Evolutionary conservation across 2,888 invertebrate species (phyloP).

Genomic region (Spisula subtruncata): DNA sequence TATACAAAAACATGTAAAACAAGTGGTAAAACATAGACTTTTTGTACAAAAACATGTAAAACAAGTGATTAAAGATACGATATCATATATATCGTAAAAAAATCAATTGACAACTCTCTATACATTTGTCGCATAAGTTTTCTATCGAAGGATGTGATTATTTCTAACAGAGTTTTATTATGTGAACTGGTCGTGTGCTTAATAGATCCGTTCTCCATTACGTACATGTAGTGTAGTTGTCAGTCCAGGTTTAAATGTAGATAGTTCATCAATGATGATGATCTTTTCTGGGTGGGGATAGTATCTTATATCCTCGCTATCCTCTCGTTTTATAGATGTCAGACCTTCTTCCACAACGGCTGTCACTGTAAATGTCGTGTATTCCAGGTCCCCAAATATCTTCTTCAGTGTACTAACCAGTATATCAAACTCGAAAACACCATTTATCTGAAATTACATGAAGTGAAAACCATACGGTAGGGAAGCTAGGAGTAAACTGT

Average conservation of each 20-base stretch:
- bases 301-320: constrained; percentile 45
- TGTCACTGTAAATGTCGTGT: neutral
- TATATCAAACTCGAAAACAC: constrained; percentile 45
- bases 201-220: neutral
- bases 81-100: too few species aligned
- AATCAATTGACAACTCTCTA: too few species aligned
- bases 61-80: too few species aligned
- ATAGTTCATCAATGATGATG: constrained; percentile 48
- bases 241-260: constrained; percentile 59
- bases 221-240: constrained; percentile 51
- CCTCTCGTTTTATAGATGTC: constrained; percentile 37
- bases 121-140: too few species aligned
- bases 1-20: too few species aligned
- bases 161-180: too few species aligned
- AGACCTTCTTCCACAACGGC: constrained; percentile 56
- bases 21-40: too few species aligned
- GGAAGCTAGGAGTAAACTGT: too few species aligned
- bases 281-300: constrained; percentile 48
- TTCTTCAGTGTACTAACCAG: neutral
- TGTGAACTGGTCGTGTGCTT: too few species aligned
- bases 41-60: too few species aligned
- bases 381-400: constrained; percentile 2
- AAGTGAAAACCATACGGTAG: too few species aligned
- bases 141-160: too few species aligned
- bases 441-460: constrained; percentile 45